phyloP scores from a whole-genome alignment of 23 tunicate species.

The Pegea sp. region DNA sequence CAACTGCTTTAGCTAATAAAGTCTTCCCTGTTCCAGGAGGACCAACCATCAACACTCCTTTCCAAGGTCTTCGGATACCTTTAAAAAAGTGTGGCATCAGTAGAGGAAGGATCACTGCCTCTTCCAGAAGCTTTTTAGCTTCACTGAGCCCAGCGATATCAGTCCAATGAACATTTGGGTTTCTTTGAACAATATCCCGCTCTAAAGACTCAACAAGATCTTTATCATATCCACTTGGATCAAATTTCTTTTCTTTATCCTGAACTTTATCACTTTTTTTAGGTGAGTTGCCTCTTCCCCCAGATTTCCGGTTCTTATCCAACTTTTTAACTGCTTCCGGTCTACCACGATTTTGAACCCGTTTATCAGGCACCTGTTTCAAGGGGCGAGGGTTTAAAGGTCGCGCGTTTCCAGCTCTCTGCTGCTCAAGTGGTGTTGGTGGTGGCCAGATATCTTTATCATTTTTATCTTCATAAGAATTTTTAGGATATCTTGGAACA shows the following conservation, averaged over 20 bases:
- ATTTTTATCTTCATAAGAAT: slow-evolving; percentile 53
- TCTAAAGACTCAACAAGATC: slow-evolving; percentile 83
- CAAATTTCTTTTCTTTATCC: slow-evolving; percentile 46
- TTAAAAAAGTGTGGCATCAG: slow-evolving; percentile 91
- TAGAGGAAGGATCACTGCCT: slow-evolving; percentile 85
- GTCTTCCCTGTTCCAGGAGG: slow-evolving; percentile 99
- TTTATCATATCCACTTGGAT: slow-evolving; percentile 85
- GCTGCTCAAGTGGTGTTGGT: slow-evolving; percentile 59
- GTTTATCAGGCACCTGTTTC: not conserved
- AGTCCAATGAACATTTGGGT: slow-evolving; percentile 67
- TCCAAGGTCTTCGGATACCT: slow-evolving; percentile 95
- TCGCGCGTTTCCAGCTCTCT: slow-evolving; percentile 1
- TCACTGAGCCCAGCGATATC: slow-evolving; percentile 80
- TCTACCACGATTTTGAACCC: not conserved
- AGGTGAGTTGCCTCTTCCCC: slow-evolving; percentile 43
- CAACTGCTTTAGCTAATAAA: slow-evolving; percentile 90
- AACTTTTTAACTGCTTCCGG: not conserved
- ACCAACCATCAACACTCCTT: slow-evolving; percentile 85
- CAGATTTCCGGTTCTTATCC: not conserved
- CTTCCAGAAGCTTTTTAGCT: slow-evolving; percentile 77
- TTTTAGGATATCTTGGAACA: slow-evolving; percentile 13
- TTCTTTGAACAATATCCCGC: slow-evolving; percentile 80
- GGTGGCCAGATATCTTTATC: slow-evolving; percentile 97
- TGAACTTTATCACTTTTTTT: slow-evolving; percentile 18
- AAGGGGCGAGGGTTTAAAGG: not conserved